Evolutionary conservation across 2,113 vertebrate species (phyloP).

Genomic region (Dunckerocampus dactyliophorus): DNA sequence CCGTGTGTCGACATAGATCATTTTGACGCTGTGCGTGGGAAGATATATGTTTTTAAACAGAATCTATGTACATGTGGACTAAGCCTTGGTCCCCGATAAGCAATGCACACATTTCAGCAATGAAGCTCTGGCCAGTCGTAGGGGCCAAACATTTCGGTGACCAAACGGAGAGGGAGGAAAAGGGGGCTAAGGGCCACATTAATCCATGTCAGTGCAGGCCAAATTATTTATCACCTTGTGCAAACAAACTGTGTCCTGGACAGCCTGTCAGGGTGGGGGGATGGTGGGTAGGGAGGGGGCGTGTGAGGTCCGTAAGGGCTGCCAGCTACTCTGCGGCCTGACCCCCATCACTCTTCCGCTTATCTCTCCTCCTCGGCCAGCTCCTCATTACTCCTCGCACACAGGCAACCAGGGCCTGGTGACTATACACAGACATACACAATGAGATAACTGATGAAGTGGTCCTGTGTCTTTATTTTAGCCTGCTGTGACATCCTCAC

Average conservation of each 20-base stretch:
- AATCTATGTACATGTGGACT: too few species aligned
- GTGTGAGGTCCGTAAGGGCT: slow-evolving; percentile 54
- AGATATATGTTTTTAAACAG: too few species aligned
- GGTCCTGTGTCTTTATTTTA: slow-evolving; percentile 48
- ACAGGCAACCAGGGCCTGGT: slow-evolving; percentile 30
- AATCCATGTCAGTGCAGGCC: slow-evolving; percentile 74
- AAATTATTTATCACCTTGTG: slow-evolving; percentile 81
- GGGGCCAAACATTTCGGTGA: slow-evolving; percentile 47
- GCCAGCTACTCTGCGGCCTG: slow-evolving; percentile 56
- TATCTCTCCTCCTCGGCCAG: slow-evolving; percentile 61
- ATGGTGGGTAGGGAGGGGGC: slow-evolving; percentile 33
- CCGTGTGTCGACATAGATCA: too few species aligned
- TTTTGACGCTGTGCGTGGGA: too few species aligned
- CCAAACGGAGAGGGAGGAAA: slow-evolving; percentile 62
- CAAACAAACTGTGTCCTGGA: slow-evolving; percentile 71
- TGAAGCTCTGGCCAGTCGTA: slow-evolving; percentile 19
- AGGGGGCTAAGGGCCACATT: slow-evolving; percentile 70
- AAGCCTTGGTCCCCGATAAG: too few species aligned
- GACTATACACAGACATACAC: slow-evolving; percentile 30
- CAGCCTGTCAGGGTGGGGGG: slow-evolving; percentile 41
- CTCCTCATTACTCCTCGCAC: slow-evolving; percentile 63
- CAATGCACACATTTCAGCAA: not conserved
- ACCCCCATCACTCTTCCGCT: slow-evolving; percentile 72
- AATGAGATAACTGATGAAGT: slow-evolving; percentile 37
- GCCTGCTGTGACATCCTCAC: slow-evolving; percentile 27